These are phyloP conservation scores for Vanessa atalanta DNA, from an alignment of 1,140 invertebrate genomes.

Conservation along the genomic window DNA sequence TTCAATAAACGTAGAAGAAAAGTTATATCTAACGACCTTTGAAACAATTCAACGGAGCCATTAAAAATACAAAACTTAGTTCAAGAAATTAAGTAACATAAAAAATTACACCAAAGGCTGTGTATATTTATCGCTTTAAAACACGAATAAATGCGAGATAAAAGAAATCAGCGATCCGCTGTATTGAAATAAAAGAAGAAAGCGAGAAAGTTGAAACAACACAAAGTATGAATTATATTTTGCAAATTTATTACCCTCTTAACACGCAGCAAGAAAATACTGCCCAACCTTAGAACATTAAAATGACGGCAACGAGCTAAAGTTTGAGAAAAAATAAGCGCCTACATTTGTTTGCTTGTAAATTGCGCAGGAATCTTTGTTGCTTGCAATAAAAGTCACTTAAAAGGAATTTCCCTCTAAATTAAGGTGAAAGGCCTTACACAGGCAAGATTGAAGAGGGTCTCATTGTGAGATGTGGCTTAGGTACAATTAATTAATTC, in stretches of 20 bases:
- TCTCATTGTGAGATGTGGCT: constrained; percentile 53
- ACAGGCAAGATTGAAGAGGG: constrained; percentile 55
- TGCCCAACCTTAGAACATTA: constrained; percentile 23
- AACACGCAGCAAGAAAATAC: constrained; percentile 16
- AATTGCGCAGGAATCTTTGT: constrained; percentile 45
- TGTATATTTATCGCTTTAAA: not conserved
- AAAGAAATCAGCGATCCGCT: not conserved
- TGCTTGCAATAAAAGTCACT: constrained; percentile 54
- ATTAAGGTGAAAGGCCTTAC: constrained; percentile 48
- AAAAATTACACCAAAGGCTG: too few species aligned
- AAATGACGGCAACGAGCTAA: constrained; percentile 22
- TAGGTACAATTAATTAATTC: constrained; percentile 55
- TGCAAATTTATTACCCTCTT: constrained; percentile 11
- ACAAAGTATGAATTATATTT: constrained; percentile 14
- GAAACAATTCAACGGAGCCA: too few species aligned
- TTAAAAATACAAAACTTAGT: too few species aligned
- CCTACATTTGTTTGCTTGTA: constrained; percentile 44
- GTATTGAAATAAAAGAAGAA: constrained; percentile 1
- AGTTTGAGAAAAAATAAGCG: constrained; percentile 31
- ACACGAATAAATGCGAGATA: constrained; percentile 1
- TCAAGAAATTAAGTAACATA: too few species aligned
- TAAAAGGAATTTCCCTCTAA: constrained; percentile 51
- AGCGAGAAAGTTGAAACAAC: constrained; percentile 10
- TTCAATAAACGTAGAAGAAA: too few species aligned
- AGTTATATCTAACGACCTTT: too few species aligned